Base-by-base conservation (phyloP, 2,888 invertebrate species). In the Eupithecia dodoneata region DNA sequence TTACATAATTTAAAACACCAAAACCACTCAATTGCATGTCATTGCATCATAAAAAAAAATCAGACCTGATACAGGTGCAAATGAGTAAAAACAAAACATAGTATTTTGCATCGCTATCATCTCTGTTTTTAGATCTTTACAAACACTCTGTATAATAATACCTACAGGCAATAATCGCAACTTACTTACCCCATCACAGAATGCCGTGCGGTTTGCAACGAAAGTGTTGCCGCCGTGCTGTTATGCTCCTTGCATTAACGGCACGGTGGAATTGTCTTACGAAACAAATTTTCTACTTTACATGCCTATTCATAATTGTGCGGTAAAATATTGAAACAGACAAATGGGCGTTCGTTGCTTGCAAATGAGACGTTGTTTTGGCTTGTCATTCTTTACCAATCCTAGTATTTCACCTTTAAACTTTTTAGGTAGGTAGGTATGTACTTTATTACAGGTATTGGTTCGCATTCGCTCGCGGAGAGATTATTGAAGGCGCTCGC, bases 131-230 rank as follows among this genome's bases (percentile, higher is more conserved):
- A 18, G 30, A 42, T 63, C 4, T 30, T 2, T 30, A 3, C 12
- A 63, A 30, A 55, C 52, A 66, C 42, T 42, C 41, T 66, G 66
- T 63, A 12, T 63, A 63, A 10, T 18, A 18, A 12, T 59, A 18
- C 10, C 63, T 30, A 30, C 63, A 18, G 12, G 63, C 30, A 63
- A 30, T 63, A 63, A 63, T 45, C 69, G 44, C 70, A 47, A 47
- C 45, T 70, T 45, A 69, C 18, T 59, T 59, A 18, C 69, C 69
- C 47, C 66, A 42, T 66, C 66, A 66, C 15, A 66, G 15, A 66
- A 66, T 66, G 66, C 45, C 12, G 66, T 87, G 88, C 82, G 86
- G 87, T 87, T 76, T 70, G 71, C 82, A 85, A 82, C 82, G 87
- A 87, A 88, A 89, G 87, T 87, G 52, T 18, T 41, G 18, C 55